Conservation (phyloP, 2,797 vertebrate species). For the Sebastiscus albofasciatus region DNA sequence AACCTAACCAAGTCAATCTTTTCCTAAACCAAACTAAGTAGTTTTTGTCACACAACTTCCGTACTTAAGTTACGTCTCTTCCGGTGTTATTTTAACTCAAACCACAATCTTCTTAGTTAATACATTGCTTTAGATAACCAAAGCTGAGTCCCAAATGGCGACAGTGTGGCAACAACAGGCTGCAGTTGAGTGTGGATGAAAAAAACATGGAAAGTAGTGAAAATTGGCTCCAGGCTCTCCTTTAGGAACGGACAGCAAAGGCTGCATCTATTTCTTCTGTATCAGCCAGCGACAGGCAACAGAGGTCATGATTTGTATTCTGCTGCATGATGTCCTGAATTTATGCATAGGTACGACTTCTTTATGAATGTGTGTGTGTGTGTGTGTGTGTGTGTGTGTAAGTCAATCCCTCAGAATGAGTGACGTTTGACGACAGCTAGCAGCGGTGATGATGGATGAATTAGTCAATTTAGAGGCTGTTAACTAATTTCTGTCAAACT, state of each 20-base stretch:
- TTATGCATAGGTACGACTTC: slow-evolving; percentile 64
- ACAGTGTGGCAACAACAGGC: background rate
- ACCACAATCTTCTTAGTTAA: background rate
- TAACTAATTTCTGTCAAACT: slow-evolving; percentile 43
- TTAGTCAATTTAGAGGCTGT: slow-evolving; percentile 36
- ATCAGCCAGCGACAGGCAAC: slow-evolving; percentile 45
- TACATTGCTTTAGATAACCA: background rate
- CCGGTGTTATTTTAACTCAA: too few relatives aligned
- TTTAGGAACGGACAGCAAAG: slow-evolving; percentile 20
- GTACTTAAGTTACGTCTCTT: too few relatives aligned
- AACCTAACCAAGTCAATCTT: too few relatives aligned
- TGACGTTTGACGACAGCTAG: slow-evolving; percentile 34
- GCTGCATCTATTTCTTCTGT: slow-evolving; percentile 52
- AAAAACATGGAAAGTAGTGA: slow-evolving; percentile 6
- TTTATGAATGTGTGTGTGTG: slow-evolving; percentile 20
- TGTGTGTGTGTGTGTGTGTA: slow-evolving; percentile 6
- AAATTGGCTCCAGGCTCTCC: slow-evolving; percentile 31
- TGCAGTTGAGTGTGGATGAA: background rate
- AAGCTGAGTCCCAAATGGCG: background rate
- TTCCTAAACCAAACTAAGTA: too few relatives aligned
- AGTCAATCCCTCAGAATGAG: slow-evolving; percentile 55
- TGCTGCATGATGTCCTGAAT: slow-evolving; percentile 30
- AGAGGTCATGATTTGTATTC: slow-evolving; percentile 72
- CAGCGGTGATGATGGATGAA: slow-evolving; percentile 53
- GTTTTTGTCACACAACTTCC: too few relatives aligned